Percentiles rank a stretch among this genome's conserved stretches.
phyloP scores from a whole-genome alignment of 2,888 invertebrate species.

The Agonopterix alstromeriana region DNA sequence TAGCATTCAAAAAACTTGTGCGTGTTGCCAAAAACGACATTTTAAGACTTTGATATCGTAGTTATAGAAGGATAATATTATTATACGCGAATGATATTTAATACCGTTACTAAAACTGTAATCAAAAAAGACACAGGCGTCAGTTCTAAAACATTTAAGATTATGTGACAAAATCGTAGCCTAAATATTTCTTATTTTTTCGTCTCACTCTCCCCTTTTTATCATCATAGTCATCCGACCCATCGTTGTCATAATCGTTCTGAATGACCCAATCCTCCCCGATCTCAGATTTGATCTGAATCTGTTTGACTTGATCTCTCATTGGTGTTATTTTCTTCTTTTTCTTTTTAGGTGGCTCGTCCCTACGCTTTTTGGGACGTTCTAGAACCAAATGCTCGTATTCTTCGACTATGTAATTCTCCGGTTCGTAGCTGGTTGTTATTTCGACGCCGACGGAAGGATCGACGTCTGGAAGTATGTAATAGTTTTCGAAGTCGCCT shows the following conservation, averaged over 20 bases:
- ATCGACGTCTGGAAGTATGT: conserved; percentile 65
- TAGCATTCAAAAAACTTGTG: not conserved
- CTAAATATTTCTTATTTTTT: conserved; percentile 69
- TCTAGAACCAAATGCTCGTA: conserved; percentile 57
- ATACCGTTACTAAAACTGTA: too few species aligned
- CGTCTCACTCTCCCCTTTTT: conserved; percentile 56
- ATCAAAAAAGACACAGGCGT: not conserved
- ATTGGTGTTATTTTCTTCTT: conserved; percentile 32
- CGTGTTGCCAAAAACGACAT: too few species aligned
- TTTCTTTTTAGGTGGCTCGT: conserved; percentile 37
- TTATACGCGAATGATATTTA: too few species aligned
- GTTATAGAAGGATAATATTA: too few species aligned
- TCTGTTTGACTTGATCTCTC: conserved; percentile 28
- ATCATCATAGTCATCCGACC: conserved; percentile 48
- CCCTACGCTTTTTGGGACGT: conserved; percentile 42
- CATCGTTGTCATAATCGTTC: conserved; percentile 50
- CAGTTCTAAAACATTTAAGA: not conserved
- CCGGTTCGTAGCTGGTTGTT: conserved; percentile 61
- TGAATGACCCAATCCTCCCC: conserved; percentile 59
- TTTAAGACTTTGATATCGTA: too few species aligned
- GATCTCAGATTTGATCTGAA: conserved; percentile 29
- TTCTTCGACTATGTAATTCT: conserved; percentile 59
- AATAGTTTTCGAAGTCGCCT: conserved; percentile 65
- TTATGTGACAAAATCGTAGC: conserved; percentile 65
- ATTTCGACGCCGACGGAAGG: conserved; percentile 61